Evolutionary conservation across 2,888 invertebrate species (phyloP), one percentile per base, ranked within the genome.

Genomic region (Phymatocera aterrima): DNA sequence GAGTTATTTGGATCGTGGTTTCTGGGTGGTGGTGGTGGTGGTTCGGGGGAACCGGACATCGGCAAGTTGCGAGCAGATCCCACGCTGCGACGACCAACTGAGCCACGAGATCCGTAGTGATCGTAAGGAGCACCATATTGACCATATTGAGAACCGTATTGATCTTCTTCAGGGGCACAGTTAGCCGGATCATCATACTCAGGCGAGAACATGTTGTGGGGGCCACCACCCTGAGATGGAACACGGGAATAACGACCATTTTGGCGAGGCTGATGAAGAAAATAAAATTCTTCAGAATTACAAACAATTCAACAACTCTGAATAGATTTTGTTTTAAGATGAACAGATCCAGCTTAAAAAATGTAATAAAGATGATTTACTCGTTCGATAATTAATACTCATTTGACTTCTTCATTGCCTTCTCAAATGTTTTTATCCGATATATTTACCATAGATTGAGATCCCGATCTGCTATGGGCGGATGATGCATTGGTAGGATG

Each of bases 121-220:
- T 97, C 97, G 91, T 97, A 97, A 80, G 97, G 97, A 68, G 97
- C 96, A 80, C 96, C 97, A 87, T 95, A 95, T 80, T 93, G 93
- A 54, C 93, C 93, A 91, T 97, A 97, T 85, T 97, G 96, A 85
- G 96, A 96, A 85, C 97, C 96, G 91, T 97, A 97, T 86, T 97
- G 97, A 90, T 97, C 97, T 91, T 97, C 97, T 90, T 97, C 97
- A 70, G 96, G 96, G 21, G 96, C 96, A 91, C 97, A 97, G 91
- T 97, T 97, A 6, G 97, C 97, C 48, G 97, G 97, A 91, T 97
- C 97, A 90, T 97, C 97, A 91, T 97, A 97, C 92, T 97, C 97
- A 79, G 97, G 97, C 0, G 92, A 92, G 85, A 92, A 93, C 34
- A 92, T 91, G 64, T 91, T 91, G 79, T 91, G 91, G 68, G 91